These are phyloP conservation scores for Dicycla oo DNA, from an alignment of 2,888 invertebrate species.

Conservation along the genomic window DNA sequence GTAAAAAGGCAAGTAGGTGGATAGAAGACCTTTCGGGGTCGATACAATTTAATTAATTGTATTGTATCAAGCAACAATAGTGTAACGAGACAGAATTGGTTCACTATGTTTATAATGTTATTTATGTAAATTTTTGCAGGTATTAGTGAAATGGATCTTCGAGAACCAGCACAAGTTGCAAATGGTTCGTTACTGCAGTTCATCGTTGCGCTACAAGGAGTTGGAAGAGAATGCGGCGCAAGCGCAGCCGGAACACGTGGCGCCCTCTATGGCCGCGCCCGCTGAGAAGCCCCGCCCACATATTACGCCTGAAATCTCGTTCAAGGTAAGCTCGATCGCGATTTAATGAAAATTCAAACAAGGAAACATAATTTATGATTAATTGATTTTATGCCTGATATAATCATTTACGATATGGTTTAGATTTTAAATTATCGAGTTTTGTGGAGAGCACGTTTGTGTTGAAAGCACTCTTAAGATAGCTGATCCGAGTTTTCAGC, in stretches of 20 bases:
- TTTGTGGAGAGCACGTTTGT: background rate
- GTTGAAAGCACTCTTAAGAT: background rate
- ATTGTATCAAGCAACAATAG: slow-evolving; percentile 32
- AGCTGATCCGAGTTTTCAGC: slow-evolving; percentile 4
- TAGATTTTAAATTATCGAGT: background rate
- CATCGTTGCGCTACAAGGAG: slow-evolving; percentile 87
- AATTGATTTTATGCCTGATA: slow-evolving; percentile 17
- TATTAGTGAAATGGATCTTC: slow-evolving; percentile 92
- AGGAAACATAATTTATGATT: slow-evolving; percentile 19
- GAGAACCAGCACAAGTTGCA: slow-evolving; percentile 93
- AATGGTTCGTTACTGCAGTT: slow-evolving; percentile 91
- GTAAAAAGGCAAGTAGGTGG: slow-evolving; percentile 16
- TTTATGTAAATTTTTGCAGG: slow-evolving; percentile 75
- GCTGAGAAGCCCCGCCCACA: slow-evolving; percentile 77
- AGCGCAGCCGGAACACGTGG: slow-evolving; percentile 73
- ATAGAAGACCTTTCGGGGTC: slow-evolving; percentile 22
- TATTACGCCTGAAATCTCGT: slow-evolving; percentile 86
- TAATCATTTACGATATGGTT: background rate
- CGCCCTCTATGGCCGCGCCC: slow-evolving; percentile 66
- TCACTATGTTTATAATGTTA: slow-evolving; percentile 24
- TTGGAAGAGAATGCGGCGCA: slow-evolving; percentile 80
- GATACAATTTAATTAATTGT: slow-evolving; percentile 19
- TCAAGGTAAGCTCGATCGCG: slow-evolving; percentile 85
- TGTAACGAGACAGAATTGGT: slow-evolving; percentile 16
- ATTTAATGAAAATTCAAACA: slow-evolving; percentile 23